Evolutionary conservation across 2,113 vertebrate species (phyloP), one percentile per base, ranked within the genome.

Genomic region (Trichomycterus rosablanca): DNA sequence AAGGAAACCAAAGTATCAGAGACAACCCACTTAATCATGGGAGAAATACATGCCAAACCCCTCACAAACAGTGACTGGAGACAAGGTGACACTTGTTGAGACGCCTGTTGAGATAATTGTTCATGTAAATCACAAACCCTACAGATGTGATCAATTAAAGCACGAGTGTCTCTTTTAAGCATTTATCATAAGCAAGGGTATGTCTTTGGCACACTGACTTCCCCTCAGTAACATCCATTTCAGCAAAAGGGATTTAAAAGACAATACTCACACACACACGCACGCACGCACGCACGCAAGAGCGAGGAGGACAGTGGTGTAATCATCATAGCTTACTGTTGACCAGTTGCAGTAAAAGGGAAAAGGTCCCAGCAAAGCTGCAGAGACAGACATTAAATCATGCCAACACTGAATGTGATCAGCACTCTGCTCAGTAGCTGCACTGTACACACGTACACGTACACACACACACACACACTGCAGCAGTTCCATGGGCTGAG

Each of bases 381-480:
- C 51, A 65, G 18, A 23, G 49, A n/a, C n/a, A 54, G 15, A 43
- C 57, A 35, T 20, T 70, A 53, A 59, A 70, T 70, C 67, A 70
- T 44, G 35, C 42, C 43, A 59, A 35, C 61, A 49, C 24, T 18
- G 56, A 55, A 50, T 42, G 26, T 45, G 28, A 70, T 70, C 68
- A 65, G 50, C 24, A 49, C 44, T 67, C 66, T 45, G 34, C 23
- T 65, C 32, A 54, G 48, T 68, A n/a, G n/a, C n/a, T n/a, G n/a
- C n/a, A n/a, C n/a, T n/a, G n/a, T n/a, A n/a, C n/a, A n/a, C n/a
- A n/a, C n/a, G n/a, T n/a, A n/a, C n/a, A n/a, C n/a, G n/a, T n/a
- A n/a, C n/a, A 46, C 18, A 23, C 40, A 35, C 37, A 49, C 53
- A 43, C 59, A 26, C 52, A 39, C 53, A 58, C 60, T 70, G 67